Evolutionary conservation across 2,113 vertebrate species (phyloP), one percentile per base, ranked within the genome.

Genomic region (Sula dactylatra): DNA sequence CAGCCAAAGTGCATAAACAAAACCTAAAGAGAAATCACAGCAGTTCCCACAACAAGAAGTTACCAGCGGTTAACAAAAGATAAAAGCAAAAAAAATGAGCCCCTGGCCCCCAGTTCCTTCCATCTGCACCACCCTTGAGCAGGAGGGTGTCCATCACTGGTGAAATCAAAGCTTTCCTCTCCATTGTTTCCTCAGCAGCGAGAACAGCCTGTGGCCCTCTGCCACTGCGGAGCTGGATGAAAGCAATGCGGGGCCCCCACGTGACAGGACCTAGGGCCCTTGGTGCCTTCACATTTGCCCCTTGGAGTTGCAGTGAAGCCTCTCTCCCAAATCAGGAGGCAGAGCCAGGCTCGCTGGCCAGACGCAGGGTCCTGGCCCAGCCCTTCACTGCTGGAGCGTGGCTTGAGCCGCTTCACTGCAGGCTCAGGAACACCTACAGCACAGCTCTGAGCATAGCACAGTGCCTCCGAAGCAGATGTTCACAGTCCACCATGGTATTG

Each of bases 121-220:
- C 95, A 95, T 78, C 67, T 38, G 80, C 80, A 69, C 87, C 92
- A 29, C 97, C 94, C 93, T 19, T 19, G 74, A 90, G 90, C 92
- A 36, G 78, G 88, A 88, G 29, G 58, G 66, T 88, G 90, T 81
- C 86, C 90, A 81, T 71, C 59, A 0, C 45, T 6, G 80, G 42
- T 13, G 91, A 84, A 94, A 96, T 96, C 94, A 95, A 96, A 96
- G 97, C 96, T 58, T 96, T 96, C 95, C 92, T 95, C 82, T 36
- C 86, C 85, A 80, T 82, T 88, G 94, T 92, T 58, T 27, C 45
- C 72, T 34, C 62, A 19, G 93, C 49, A 25, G 92, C 2, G 1
- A 49, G 56, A 34, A 50, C 82, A 58, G 78, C 79, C 76, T 26
- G 2, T 81, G 97, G 92, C 93, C 27, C 8, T 56, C 64, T 50